Evolutionary conservation across 2,113 vertebrate genomes (phyloP), one percentile per base, ranked within the genome.

Genomic region (Orcinus orca): DNA sequence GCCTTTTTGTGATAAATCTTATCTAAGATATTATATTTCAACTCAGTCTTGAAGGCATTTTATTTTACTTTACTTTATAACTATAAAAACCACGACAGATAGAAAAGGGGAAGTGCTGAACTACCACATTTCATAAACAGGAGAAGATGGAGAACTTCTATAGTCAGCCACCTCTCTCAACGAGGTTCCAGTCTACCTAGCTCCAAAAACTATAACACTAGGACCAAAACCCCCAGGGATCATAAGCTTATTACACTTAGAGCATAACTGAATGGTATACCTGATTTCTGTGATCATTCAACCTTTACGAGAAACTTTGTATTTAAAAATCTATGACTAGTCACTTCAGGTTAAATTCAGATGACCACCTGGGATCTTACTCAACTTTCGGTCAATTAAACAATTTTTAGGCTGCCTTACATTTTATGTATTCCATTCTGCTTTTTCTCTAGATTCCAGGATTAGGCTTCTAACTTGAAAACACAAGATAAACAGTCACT

Each of bases 31-130:
- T 38, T 55, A 65, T 38, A 84, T 85, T 70, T 65, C 10, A 38
- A 95, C 20, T 89, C 76, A 84, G 25, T 63, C 17, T 96, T 86
- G 70, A 3, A 71, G 33, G 15, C 25, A 92, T 85, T 88, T 74
- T 81, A 76, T 92, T 92, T 93, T 86, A 77, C 29, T 70, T 89
- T 85, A 65, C n/a, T 84, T 89, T 82, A 70, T 62, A 94, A 90
- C 41, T 55, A 67, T 60, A 83, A 82, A 81, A 50, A 33, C 44
- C 36, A 82, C 26, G 20, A 81, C 33, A 68, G 33, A 41, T 47
- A 90, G 74, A 90, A 50, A 90, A 10, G 18, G 33, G 17, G 7
- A 85, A 84, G 3, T 71, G 38, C 8, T 70, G 33, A 76, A 86
- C 81, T 23, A 71, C 62, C 7, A 93, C 7, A 38, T 11, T 94